A percentile compares a stretch with the other conserved stretches of the same genome.
Conservation (phyloP, 1,140 invertebrate species). For the Diorhabda carinulata region DNA sequence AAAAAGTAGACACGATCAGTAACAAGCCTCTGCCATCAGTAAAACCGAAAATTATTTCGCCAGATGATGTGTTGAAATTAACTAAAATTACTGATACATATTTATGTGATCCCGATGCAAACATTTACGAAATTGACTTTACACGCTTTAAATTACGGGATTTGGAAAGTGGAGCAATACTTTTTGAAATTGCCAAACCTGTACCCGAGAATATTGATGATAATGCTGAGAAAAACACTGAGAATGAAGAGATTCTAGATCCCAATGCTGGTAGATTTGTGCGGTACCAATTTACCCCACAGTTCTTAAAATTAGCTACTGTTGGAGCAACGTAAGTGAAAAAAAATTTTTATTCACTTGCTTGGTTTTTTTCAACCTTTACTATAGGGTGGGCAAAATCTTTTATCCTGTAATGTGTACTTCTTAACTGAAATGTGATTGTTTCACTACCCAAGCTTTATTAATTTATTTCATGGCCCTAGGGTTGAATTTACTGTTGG, state of each 20-base stretch:
- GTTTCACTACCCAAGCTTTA: no score
- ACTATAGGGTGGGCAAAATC: no score
- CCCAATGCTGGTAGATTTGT: constrained; percentile 93
- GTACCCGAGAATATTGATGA: constrained; percentile 58
- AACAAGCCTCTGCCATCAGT: constrained; percentile 27
- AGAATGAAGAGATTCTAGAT: constrained; percentile 67
- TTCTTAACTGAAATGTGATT: no score
- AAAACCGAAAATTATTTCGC: constrained; percentile 49
- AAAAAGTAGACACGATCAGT: constrained; percentile 38
- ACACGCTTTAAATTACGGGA: constrained; percentile 96
- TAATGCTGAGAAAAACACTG: constrained; percentile 58
- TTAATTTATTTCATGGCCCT: constrained; percentile 30
- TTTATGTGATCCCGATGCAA: constrained; percentile 90
- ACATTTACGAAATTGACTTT: constrained; percentile 97
- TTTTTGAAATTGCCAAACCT: constrained; percentile 98
- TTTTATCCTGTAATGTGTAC: no score
- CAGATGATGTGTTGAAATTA: constrained; percentile 60
- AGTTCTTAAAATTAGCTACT: constrained; percentile 92
- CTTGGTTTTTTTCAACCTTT: no score
- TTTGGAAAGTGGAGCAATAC: constrained; percentile 83
- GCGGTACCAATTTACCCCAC: constrained; percentile 93
- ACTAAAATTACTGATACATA: constrained; percentile 68
- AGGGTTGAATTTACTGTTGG: constrained; percentile 97
- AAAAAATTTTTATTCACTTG: no score
- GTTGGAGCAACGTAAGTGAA: constrained; percentile 88